A percentile compares a stretch with the other conserved stretches of the same genome.
These are phyloP conservation scores for Steinernema feltiae DNA, from an alignment of 1,140 invertebrate species.

Conservation along the genomic window DNA sequence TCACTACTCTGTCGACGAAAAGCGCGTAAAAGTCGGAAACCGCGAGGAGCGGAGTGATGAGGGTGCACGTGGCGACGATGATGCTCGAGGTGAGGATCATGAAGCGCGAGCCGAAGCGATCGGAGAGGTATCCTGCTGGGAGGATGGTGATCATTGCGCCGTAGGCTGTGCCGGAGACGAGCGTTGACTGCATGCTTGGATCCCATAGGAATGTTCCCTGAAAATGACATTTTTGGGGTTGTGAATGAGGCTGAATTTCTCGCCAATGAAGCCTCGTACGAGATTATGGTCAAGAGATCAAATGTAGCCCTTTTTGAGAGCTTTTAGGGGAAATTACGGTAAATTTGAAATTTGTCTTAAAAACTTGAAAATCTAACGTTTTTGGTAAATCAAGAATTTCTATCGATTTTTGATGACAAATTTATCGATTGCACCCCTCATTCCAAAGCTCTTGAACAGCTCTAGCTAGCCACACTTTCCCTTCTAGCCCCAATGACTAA, in stretches of 20 bases:
- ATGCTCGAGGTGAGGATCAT: slow-evolving; percentile 18
- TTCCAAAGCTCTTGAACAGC: no score
- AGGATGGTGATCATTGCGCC: slow-evolving; percentile 30
- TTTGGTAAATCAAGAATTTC: no score
- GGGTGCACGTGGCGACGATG: slow-evolving; percentile 11
- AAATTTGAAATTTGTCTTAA: no score
- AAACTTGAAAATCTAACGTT: no score
- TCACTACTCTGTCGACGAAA: slow-evolving; percentile 24
- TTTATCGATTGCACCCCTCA: no score
- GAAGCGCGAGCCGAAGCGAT: slow-evolving; percentile 25
- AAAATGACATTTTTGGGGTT: neutral
- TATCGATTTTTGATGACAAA: neutral
- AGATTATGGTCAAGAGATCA: no score
- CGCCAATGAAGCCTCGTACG: no score
- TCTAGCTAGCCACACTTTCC: no score
- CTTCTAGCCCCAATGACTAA: no score
- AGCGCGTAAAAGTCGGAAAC: slow-evolving; percentile 18
- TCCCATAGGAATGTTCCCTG: slow-evolving; percentile 27
- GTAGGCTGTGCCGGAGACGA: slow-evolving; percentile 28
- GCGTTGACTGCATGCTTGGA: slow-evolving; percentile 23
- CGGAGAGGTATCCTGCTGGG: slow-evolving; percentile 31
- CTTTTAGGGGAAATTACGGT: no score
- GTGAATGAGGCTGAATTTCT: no score
- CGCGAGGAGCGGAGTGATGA: slow-evolving; percentile 27
- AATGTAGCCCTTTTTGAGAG: no score